A percentile compares a stretch with the other conserved stretches of the same genome.
These are phyloP conservation scores for Bombus vancouverensis DNA, from an alignment of 1,140 invertebrate species.

Conservation along the genomic window DNA sequence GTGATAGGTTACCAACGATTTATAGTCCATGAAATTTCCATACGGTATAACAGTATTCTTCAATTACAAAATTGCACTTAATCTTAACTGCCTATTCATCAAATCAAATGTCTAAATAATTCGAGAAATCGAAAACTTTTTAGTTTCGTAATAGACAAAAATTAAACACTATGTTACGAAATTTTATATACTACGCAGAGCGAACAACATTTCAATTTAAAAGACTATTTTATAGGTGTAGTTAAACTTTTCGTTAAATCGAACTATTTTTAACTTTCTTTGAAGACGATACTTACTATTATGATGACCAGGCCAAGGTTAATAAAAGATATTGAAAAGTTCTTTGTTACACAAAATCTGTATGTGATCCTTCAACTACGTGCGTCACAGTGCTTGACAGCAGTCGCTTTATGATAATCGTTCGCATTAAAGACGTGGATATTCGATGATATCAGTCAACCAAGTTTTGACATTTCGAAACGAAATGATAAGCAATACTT, in stretches of 20 bases:
- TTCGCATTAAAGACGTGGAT: constrained; percentile 27
- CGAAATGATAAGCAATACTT: constrained; percentile 73
- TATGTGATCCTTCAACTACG: constrained; percentile 30
- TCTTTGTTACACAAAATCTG: constrained; percentile 73
- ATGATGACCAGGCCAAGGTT: constrained; percentile 78
- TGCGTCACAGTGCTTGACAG: background rate
- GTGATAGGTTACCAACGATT: constrained; percentile 21
- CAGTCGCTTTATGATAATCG: background rate
- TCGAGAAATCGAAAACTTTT: background rate
- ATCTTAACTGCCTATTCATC: background rate
- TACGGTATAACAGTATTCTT: background rate
- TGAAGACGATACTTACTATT: constrained; percentile 69
- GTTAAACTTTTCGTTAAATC: constrained; percentile 45
- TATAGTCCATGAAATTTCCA: background rate
- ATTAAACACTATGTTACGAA: constrained; percentile 22
- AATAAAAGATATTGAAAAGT: constrained; percentile 75
- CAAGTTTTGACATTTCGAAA: constrained; percentile 75
- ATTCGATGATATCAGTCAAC: constrained; percentile 38
- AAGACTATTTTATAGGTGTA: constrained; percentile 29
- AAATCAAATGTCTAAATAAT: background rate
- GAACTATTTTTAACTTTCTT: constrained; percentile 76
- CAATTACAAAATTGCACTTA: background rate
- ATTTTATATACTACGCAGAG: constrained; percentile 1
- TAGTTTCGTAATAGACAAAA: constrained; percentile 7
- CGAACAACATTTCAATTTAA: constrained; percentile 2